phyloP scores from a whole-genome alignment of 2,888 invertebrate genomes.

The Thysanoteuthis rhombus region DNA sequence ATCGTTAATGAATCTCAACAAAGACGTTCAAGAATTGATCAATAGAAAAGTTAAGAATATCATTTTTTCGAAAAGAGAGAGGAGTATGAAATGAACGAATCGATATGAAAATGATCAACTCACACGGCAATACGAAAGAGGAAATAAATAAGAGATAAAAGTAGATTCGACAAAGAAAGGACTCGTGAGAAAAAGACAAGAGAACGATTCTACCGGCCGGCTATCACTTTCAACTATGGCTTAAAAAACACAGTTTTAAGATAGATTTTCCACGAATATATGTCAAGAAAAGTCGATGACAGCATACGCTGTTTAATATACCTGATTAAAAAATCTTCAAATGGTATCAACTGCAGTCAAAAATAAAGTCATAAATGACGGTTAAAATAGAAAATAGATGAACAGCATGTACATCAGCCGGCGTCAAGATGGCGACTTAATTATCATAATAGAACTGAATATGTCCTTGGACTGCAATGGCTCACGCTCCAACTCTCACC shows the following conservation, averaged over 20 bases:
- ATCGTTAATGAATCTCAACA: too few species aligned
- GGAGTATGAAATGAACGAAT: too few species aligned
- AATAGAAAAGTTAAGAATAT: too few species aligned
- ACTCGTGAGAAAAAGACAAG: not conserved
- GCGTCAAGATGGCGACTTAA: conserved; percentile 27
- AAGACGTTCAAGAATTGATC: too few species aligned
- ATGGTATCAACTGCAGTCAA: conserved; percentile 29
- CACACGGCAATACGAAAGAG: not conserved
- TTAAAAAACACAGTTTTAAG: too few species aligned
- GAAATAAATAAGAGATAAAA: not conserved
- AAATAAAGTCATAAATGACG: conserved; percentile 19
- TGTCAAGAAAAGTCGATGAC: not conserved
- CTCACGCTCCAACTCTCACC: not conserved
- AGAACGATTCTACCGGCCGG: not conserved
- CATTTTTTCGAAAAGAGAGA: too few species aligned
- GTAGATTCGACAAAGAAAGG: not conserved
- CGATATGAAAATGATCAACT: not conserved
- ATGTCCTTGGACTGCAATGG: conserved; percentile 24
- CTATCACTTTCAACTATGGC: not conserved
- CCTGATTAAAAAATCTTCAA: conserved; percentile 22
- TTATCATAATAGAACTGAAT: conserved; percentile 25
- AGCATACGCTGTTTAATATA: conserved; percentile 16
- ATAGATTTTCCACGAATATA: not conserved
- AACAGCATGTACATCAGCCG: not conserved
- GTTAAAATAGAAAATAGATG: conserved; percentile 2